Evolutionary conservation across 92 coral and sea anemone species (phyloP), one percentile per base, ranked within the genome.

Genomic region (Porites evermanni): DNA sequence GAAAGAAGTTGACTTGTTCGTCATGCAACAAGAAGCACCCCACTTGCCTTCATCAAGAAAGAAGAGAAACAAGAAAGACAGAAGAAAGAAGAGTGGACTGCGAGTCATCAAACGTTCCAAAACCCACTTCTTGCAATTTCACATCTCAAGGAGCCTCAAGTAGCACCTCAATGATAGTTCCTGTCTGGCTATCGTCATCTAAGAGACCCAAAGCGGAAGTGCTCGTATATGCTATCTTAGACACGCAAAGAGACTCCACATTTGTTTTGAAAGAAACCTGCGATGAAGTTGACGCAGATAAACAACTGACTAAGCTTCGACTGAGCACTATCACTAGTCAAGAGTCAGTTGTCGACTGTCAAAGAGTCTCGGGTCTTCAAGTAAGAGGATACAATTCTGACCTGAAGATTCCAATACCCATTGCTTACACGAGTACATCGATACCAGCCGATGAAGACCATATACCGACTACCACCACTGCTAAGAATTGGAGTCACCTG

Each of bases 381-480:
- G 83, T 79, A n/a, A 63, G 82, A 64, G 82, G 82, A 7, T 78
- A 63, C 17, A 44, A 64, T 8, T 78, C 60, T 23, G 81, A 77
- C 24, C 12, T 77, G 21, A 59, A 77, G 70, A 77, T 77, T 9
- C 70, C n/a, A 2, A 77, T 60, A 0, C 70, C 81, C 1, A 23
- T 21, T 2, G 81, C 81, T 3, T 77, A 2, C 17, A 77, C 70
- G 13, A 77, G 81, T 60, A 77, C 69, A 10, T 21, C 81, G 3
- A 77, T 76, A n/a, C 80, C 80, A 17, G 67, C 80, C n/a, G 56
- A 76, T 17, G 80, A 76, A 54, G 56, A 54, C 2, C 50, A 76
- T 52, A 54, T 76, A 7, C 80, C 80, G 1, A 54, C 80, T 76
- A 54, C 56, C 10, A 12, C 50, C 18, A 54, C 53, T 1, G 79